Evolutionary conservation across 2,888 invertebrate genomes (phyloP).

Genomic region (Pharmacophagus antenor): DNA sequence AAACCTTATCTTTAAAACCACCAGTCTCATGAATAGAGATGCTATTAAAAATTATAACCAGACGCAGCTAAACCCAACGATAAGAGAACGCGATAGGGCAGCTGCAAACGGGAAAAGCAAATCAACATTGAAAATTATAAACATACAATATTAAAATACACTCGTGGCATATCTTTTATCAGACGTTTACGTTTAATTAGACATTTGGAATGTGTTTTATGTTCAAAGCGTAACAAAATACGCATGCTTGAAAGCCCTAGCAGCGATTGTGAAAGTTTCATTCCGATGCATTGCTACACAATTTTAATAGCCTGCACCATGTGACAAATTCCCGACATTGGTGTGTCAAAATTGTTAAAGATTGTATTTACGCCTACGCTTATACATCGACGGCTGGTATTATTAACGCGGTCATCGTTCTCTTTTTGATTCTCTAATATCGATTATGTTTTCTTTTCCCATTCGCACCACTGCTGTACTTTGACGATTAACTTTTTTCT

Average conservation of each 20-base stretch:
- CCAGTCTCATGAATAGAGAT: constrained; percentile 7
- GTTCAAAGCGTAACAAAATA: too few relatives aligned
- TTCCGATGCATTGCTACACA: constrained; percentile 12
- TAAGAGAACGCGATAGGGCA: constrained; percentile 8
- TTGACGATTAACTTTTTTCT: too few relatives aligned
- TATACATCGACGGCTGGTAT: background rate
- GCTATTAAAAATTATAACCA: constrained; percentile 21
- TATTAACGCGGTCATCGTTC: too few relatives aligned
- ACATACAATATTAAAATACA: too few relatives aligned
- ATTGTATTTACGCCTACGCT: background rate
- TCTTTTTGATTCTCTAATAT: too few relatives aligned
- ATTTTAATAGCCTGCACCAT: constrained; percentile 13
- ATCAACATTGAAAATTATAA: background rate
- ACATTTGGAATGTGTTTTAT: too few relatives aligned
- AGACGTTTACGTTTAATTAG: too few relatives aligned
- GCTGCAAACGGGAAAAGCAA: background rate
- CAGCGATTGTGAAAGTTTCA: constrained; percentile 12
- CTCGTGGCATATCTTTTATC: too few relatives aligned
- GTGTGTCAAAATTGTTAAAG: constrained; percentile 1
- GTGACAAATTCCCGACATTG: constrained; percentile 10
- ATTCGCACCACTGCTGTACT: too few relatives aligned
- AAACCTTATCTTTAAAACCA: constrained; percentile 12
- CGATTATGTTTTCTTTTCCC: too few relatives aligned
- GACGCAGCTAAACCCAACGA: background rate
- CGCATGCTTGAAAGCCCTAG: constrained; percentile 18